A percentile compares a stretch with the other conserved stretches of the same genome.
Conservation (phyloP, 2,888 invertebrate genomes). For the Hirtodrosophila cameraria region DNA sequence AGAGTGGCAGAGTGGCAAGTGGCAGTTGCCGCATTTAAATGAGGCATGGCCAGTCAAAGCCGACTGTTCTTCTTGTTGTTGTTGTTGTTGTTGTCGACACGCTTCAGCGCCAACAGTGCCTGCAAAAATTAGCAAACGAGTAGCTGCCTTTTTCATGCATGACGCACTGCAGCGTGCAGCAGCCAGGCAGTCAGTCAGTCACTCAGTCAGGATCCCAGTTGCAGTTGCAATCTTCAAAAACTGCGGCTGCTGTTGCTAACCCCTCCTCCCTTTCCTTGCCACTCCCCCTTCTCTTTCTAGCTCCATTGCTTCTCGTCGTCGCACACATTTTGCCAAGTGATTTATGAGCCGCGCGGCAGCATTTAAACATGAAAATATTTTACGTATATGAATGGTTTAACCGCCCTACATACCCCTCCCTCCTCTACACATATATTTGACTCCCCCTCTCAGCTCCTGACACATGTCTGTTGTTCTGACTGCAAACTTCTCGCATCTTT, state of each 20-base stretch:
- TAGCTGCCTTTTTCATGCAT: conserved; percentile 57
- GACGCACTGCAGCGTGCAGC: conserved; percentile 35
- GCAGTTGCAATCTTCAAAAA: conserved; percentile 3
- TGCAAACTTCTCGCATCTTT: conserved; percentile 38
- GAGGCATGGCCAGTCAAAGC: conserved; percentile 56
- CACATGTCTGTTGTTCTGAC: conserved; percentile 68
- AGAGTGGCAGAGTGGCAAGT: conserved; percentile 24
- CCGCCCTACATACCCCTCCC: background rate
- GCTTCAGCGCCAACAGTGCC: conserved; percentile 62
- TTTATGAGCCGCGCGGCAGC: conserved; percentile 73
- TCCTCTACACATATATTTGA: too few species aligned
- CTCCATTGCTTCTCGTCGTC: conserved; percentile 9
- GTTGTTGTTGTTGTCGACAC: conserved; percentile 38
- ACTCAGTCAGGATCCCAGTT: conserved; percentile 7
- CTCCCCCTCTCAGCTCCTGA: conserved; percentile 35
- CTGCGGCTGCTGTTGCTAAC: background rate
- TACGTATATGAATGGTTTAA: conserved; percentile 58
- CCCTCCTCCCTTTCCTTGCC: background rate
- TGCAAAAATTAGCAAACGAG: conserved; percentile 60
- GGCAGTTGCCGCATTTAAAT: conserved; percentile 62
- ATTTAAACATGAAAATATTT: conserved; percentile 74
- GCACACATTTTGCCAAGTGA: conserved; percentile 74
- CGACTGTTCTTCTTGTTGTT: conserved; percentile 1
- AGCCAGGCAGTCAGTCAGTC: conserved; percentile 13
- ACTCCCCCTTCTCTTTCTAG: background rate